Evolutionary conservation across 1,140 invertebrate species (phyloP), one percentile per base, ranked within the genome.

Genomic region (Spodoptera frugiperda): DNA sequence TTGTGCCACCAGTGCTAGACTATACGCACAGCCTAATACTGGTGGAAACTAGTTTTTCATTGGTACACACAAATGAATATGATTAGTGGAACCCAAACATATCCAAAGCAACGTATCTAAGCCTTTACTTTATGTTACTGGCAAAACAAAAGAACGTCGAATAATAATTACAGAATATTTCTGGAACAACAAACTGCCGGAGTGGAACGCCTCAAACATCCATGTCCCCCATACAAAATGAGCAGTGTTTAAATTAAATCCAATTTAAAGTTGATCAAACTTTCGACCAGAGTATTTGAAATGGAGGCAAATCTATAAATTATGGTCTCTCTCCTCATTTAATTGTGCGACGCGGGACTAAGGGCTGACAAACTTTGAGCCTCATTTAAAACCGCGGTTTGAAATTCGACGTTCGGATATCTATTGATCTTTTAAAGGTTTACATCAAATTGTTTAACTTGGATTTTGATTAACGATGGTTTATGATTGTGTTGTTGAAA

Each of bases 281-380:
- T 68, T 68, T 68, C 17, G 5, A 51, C 65, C 12, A 17, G 61
- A 65, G 49, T 53, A 68, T 68, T 68, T 68, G 65, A 68, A 68
- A 53, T 68, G 63, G 21, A 67, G 39, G 65, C 65, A 68, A 53
- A 68, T 68, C 65, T 68, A 68, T 68, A 68, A 68, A 53, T 68
- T 68, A 68, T 53, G 25, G 53, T 68, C 63, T 49, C 65, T 21
- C 63, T 68, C 65, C 33, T 68, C 25, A 51, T 48, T 68, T 68
- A 68, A 68, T 68, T 68, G 65, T 68, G 48, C 33, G 39, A 49
- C 17, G 46, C 48, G n/a, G 25, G 15, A 48, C 44, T 5, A 53
- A 46, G 65, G 33, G 65, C 8, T 68, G 65, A 33, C 65, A 49
- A 68, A 68, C 48, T 68, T 68, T 53, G 48, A 33, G 48, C 48